Conservation (phyloP, 2,797 vertebrate genomes). For the Peromyscus nudipes region DNA sequence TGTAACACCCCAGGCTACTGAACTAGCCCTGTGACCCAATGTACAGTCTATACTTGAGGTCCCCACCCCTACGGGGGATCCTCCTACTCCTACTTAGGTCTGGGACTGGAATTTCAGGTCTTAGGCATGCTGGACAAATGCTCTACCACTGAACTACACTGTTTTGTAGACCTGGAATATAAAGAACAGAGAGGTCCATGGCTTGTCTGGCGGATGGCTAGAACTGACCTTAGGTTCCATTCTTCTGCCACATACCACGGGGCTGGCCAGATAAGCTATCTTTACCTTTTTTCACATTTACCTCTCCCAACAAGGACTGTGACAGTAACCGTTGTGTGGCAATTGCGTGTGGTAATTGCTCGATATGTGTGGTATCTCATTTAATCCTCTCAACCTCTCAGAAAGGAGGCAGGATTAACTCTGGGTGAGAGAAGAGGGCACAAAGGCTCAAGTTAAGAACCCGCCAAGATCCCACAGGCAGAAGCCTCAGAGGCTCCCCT, state of each 20-base stretch:
- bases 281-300: neutral
- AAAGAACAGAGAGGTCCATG: neutral
- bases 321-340: too few relatives aligned
- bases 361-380: neutral
- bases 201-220: neutral
- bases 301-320: neutral
- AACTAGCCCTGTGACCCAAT: neutral
- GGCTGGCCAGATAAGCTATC: neutral
- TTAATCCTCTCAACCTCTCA: neutral
- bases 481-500: neutral
- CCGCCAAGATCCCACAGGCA: neutral
- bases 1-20: neutral
- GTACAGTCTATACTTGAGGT: neutral
- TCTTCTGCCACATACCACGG: neutral
- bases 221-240: neutral
- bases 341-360: neutral
- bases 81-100: too few relatives aligned
- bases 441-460: neutral
- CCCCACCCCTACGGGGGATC: neutral
- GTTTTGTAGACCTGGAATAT: neutral
- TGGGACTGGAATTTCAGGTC: too few relatives aligned
- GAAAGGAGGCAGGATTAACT: neutral
- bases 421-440: neutral
- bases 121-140: neutral
- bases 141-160: neutral